These are phyloP conservation scores for Cettia cetti DNA, from an alignment of 2,113 vertebrate genomes.

Conservation along the genomic window DNA sequence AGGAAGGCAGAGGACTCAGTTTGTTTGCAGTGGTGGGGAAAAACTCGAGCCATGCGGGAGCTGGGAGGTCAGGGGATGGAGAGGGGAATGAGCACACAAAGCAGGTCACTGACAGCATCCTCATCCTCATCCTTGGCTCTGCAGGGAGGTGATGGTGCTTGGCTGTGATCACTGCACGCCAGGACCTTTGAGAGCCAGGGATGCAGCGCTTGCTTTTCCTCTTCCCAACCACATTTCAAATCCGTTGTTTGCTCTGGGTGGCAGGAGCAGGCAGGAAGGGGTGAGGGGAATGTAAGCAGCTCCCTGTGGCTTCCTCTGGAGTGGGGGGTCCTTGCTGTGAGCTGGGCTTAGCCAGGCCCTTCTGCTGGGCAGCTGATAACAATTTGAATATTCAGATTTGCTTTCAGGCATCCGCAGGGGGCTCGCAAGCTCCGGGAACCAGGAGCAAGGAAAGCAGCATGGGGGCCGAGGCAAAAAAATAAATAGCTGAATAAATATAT, in stretches of 20 bases:
- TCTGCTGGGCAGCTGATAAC: conserved; percentile 74
- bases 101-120: background rate
- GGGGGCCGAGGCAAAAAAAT: conserved; percentile 49
- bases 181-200: background rate
- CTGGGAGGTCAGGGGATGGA: background rate
- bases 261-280: background rate
- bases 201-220: background rate
- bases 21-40: background rate
- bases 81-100: background rate
- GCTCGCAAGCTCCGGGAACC: conserved; percentile 14
- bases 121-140: background rate
- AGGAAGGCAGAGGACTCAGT: background rate
- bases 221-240: background rate
- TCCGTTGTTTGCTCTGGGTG: background rate
- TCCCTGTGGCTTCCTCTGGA: conserved; percentile 26
- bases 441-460: conserved; percentile 56
- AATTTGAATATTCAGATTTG: conserved; percentile 69
- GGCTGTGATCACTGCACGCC: background rate
- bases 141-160: background rate
- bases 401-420: conserved; percentile 65
- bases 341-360: conserved; percentile 34
- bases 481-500: conserved; percentile 60
- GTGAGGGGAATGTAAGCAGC: conserved; percentile 10
- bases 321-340: conserved; percentile 12
- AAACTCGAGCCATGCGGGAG: fast-evolving